Conservation (phyloP, 2,888 invertebrate genomes). For the Steromphala cineraria region DNA sequence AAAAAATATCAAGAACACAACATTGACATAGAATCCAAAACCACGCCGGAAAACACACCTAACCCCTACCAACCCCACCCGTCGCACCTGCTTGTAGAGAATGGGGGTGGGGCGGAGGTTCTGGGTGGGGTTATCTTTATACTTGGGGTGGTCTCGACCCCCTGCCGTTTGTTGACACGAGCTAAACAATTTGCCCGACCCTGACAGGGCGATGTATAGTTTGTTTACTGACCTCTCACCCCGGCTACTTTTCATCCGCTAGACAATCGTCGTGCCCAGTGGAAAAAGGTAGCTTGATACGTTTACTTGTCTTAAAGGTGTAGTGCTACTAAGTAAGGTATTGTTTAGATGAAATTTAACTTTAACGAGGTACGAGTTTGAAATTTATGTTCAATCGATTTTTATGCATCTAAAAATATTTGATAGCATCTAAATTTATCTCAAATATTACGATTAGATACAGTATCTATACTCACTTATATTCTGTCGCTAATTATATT, state of each 20-base stretch:
- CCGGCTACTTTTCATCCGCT: background rate
- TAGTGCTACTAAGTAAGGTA: background rate
- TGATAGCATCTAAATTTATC: no score
- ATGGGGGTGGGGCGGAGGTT: background rate
- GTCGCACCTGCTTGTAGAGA: background rate
- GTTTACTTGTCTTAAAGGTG: background rate
- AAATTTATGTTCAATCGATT: no score
- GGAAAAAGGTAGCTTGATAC: background rate
- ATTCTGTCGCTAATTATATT: no score
- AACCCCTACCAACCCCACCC: background rate
- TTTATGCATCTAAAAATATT: no score
- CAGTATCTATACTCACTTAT: no score
- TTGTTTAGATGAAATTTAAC: background rate
- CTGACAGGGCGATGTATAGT: background rate
- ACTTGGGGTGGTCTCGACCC: background rate
- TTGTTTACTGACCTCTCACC: constrained; percentile 13
- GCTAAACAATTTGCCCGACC: constrained; percentile 6
- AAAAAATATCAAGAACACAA: no score
- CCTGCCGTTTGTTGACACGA: background rate
- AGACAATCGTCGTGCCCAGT: background rate
- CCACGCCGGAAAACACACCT: background rate
- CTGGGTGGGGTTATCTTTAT: background rate
- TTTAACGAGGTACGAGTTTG: no score
- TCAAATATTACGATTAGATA: no score
- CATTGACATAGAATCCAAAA: no score